Base-by-base conservation (phyloP, 2,797 vertebrate species). In the Ptychobarbus kaznakovi region DNA sequence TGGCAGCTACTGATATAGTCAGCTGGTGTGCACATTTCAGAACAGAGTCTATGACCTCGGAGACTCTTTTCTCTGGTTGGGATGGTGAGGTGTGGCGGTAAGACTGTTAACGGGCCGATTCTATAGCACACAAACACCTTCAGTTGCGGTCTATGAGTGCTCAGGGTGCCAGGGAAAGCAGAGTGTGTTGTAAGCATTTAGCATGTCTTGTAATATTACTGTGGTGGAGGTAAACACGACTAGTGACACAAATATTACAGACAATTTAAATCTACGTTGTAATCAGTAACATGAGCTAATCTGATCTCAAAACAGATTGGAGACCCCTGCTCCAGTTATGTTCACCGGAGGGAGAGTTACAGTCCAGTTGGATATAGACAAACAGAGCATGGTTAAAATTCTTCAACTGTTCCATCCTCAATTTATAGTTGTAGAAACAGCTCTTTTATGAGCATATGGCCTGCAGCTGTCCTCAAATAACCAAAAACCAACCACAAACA, bases 21-120 rank as follows among this genome's bases (percentile, higher is more conserved):
- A 92, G 91, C 93, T 92, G 91, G 86, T 91, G 89, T 88, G 84
- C 89, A 92, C 90, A 90, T 92, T 91, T 93, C 84, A 85, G 87
- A 87, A 87, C 58, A 28, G 63, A 76, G 91, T 90, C 87, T 32
- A 87, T 35, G 38, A 80, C 78, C 25, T 84, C 11, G 20, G 38
- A 80, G 90, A 56, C 72, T 78, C 25, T 88, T 76, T 72, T 75
- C 80, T 61, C 86, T 74, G 4, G 66, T 77, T 13, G n/a, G 65
- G 35, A 87, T 18, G 53, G 65, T 65, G 46, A 89, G 87, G 85
- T 87, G 80, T 75, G 86, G 87, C 42, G 13, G 69, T 61, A 87
- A 80, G 49, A 40, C 75, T 66, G 82, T 84, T 86, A 81, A 81
- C 69, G 4, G 49, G 82, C 38, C 12, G n/a, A 49, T 78, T 84